These are phyloP conservation scores for Xyrichtys novacula DNA, from an alignment of 2,797 vertebrate species.

Conservation along the genomic window DNA sequence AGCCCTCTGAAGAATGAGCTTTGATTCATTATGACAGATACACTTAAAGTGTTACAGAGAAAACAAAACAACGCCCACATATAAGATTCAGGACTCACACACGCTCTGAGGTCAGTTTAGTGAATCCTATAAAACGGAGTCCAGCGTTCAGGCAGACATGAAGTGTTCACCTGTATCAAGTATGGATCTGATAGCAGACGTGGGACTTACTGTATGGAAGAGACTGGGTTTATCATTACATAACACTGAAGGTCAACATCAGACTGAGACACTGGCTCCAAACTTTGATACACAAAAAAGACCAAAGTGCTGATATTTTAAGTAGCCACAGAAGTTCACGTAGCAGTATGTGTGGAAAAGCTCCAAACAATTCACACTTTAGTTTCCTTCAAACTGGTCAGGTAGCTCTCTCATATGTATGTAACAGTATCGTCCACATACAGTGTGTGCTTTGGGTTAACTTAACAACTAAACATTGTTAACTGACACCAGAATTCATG, in stretches of 20 bases:
- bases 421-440: background rate
- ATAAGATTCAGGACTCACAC: background rate
- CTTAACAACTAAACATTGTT: background rate
- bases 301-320: too few species aligned
- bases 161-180: too few species aligned
- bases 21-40: conserved; percentile 30
- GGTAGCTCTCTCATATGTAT: background rate
- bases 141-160: background rate
- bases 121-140: background rate
- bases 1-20: conserved; percentile 12
- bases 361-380: too few species aligned
- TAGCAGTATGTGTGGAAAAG: background rate
- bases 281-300: too few species aligned
- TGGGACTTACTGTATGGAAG: too few species aligned
- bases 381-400: background rate
- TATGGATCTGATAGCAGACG: too few species aligned
- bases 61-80: conserved; percentile 2
- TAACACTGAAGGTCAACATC: too few species aligned
- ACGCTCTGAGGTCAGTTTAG: background rate
- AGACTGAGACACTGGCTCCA: too few species aligned
- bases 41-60: conserved; percentile 2
- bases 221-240: too few species aligned
- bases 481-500: too few species aligned
- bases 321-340: too few species aligned
- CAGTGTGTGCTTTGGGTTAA: background rate